Evolutionary conservation across 2,888 invertebrate genomes (phyloP).

Genomic region (Drosophila pseudotakahashii): DNA sequence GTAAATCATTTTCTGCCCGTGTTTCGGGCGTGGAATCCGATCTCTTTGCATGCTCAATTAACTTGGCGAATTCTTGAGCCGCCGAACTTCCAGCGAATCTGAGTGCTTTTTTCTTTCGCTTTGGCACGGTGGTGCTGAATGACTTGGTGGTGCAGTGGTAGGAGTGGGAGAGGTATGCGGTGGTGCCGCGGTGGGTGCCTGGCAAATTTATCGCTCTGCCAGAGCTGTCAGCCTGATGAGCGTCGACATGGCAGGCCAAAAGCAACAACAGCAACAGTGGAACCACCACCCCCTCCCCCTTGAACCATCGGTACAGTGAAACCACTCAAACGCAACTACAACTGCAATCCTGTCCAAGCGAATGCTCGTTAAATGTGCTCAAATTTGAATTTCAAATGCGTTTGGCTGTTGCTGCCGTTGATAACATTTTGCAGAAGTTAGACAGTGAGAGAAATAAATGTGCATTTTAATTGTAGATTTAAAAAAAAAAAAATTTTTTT

Average conservation of each 20-base stretch:
- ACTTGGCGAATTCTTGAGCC: constrained; percentile 56
- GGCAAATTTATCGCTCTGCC: constrained; percentile 66
- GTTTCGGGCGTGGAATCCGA: constrained; percentile 59
- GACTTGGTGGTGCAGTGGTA: background rate
- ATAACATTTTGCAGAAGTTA: constrained; percentile 42
- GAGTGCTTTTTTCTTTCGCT: constrained; percentile 22
- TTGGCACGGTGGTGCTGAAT: constrained; percentile 20
- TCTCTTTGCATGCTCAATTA: constrained; percentile 77
- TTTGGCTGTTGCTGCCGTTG: constrained; percentile 48
- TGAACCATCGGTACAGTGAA: constrained; percentile 13
- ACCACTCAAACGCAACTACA: constrained; percentile 28
- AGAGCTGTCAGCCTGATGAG: constrained; percentile 73
- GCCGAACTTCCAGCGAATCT: constrained; percentile 60
- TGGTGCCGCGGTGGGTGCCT: constrained; percentile 42
- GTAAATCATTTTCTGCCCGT: background rate
- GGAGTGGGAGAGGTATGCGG: background rate
- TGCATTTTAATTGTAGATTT: too few relatives aligned
- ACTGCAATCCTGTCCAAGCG: constrained; percentile 54
- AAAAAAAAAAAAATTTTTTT: too few relatives aligned
- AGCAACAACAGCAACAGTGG: constrained; percentile 1
- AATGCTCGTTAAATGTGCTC: constrained; percentile 64
- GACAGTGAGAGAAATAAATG: background rate
- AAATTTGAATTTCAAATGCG: constrained; percentile 74
- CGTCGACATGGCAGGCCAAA: constrained; percentile 67
- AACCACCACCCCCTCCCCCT: constrained; percentile 2